Evolutionary conservation across 2,888 invertebrate genomes (phyloP), one percentile per base, ranked within the genome.

Genomic region (Pyrgus malvae): DNA sequence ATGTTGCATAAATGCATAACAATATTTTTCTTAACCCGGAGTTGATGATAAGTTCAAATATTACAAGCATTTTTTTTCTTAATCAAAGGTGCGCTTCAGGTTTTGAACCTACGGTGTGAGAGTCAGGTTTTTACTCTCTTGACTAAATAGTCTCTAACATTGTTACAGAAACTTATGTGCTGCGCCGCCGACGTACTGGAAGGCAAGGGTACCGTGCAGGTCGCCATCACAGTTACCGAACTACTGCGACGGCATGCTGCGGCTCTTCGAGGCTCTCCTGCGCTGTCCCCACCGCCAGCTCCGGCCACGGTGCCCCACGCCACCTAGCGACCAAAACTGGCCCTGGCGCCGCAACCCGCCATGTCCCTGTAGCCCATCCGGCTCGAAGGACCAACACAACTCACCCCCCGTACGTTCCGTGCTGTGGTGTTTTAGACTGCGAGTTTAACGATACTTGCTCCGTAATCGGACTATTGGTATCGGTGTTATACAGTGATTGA

Each of bases 111-210:
- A n/a, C n/a, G n/a, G n/a, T n/a, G n/a, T n/a, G n/a, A n/a, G n/a
- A n/a, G n/a, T n/a, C n/a, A n/a, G n/a, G n/a, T n/a, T n/a, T n/a
- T n/a, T n/a, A n/a, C n/a, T n/a, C n/a, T n/a, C n/a, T n/a, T n/a
- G n/a, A n/a, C n/a, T n/a, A n/a, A n/a, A n/a, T n/a, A n/a, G n/a
- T n/a, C 5, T 6, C n/a, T 1, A 11, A n/a, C 6, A 19, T 38
- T 72, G 63, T 93, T 92, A 48, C 92, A 96, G 98, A 97, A 96
- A 79, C 92, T 97, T 67, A 93, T 97, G 76, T 98, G 98, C 88
- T 96, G 96, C 78, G 94, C 97, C 29, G 95, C 96, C 27, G 98
- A 98, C 82, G 96, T 98, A n/a, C 90, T 98, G 38, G 97, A 97
- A 83, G 97, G 97, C 55, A 95, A 97, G 75, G 96, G 96, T 1